Conservation (phyloP, 1,140 invertebrate species). For the Archivesica marissinica region DNA sequence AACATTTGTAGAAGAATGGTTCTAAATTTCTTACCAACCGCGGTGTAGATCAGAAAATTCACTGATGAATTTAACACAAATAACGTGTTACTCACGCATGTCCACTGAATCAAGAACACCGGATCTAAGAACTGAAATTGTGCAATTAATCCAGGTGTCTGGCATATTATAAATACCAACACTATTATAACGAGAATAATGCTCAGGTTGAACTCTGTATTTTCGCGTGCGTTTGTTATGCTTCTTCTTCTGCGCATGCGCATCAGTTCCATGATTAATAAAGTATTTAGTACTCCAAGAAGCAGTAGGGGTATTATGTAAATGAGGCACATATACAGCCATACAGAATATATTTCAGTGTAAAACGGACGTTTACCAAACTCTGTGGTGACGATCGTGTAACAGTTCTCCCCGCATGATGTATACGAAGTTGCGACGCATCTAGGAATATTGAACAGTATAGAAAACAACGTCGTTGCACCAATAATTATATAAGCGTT, state of each 20-base stretch:
- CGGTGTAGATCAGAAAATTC: slow-evolving; percentile 82
- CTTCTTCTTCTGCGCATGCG: slow-evolving; percentile 74
- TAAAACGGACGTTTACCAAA: slow-evolving; percentile 73
- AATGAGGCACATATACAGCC: slow-evolving; percentile 76
- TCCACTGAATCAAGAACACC: slow-evolving; percentile 71
- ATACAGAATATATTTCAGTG: slow-evolving; percentile 71
- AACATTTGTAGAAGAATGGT: slow-evolving; percentile 74
- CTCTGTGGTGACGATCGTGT: slow-evolving; percentile 65
- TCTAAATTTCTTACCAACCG: slow-evolving; percentile 78
- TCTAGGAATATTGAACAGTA: slow-evolving; percentile 81
- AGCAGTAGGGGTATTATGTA: slow-evolving; percentile 75
- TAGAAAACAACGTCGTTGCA: slow-evolving; percentile 67
- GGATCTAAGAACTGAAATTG: slow-evolving; percentile 75
- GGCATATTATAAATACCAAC: slow-evolving; percentile 80
- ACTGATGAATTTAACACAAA: slow-evolving; percentile 80
- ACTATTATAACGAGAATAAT: slow-evolving; percentile 80
- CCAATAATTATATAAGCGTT: slow-evolving; percentile 75
- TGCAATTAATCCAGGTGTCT: slow-evolving; percentile 79
- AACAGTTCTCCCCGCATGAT: slow-evolving; percentile 70
- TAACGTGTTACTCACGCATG: slow-evolving; percentile 78
- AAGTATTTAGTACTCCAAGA: slow-evolving; percentile 69
- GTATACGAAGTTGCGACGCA: slow-evolving; percentile 70
- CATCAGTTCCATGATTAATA: slow-evolving; percentile 79
- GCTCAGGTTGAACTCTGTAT: slow-evolving; percentile 79
- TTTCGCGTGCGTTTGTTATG: slow-evolving; percentile 77